Base-by-base conservation (phyloP, 2,113 vertebrate species). In the Polypterus bichir region DNA sequence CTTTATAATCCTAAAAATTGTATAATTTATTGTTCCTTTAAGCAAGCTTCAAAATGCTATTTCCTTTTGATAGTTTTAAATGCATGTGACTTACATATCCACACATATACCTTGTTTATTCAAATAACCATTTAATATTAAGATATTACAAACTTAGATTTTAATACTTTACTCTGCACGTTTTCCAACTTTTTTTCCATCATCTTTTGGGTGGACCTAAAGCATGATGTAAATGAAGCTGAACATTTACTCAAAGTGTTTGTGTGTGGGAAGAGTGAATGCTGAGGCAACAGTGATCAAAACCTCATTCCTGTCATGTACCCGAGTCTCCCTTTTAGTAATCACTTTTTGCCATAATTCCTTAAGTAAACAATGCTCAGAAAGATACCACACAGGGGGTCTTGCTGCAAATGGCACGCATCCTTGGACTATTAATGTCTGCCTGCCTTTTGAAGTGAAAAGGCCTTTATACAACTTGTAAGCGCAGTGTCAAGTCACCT, bases 311-410 rank as follows among this genome's bases (percentile, higher is more conserved):
- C 63, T 75, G 71, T 66, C 65, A 57, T 9, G 10, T 68, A 61
- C 60, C 63, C 65, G 69, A 71, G 67, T 65, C 65, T 73, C 71
- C 57, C 58, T 67, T 73, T 73, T 69, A 64, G 48, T 72, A 3
- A 1, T 62, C 60, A 68, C 63, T 64, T 55, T 66, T 64, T 62
- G 60, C 44, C 49, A 63, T 67, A 63, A 67, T 64, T 64, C 66
- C 71, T 65, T 75, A 59, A 68, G 71, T 62, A 76, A 74, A 77
- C 68, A 74, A 4, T 64, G 52, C 61, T 61, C 57, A 49, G 27
- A 65, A 46, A 62, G 44, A 68, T 62, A 62, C 48, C 49, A 11
- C 8, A 61, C 73, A 76, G 64, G 60, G 56, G 67, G 60, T 9
- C 60, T 8, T 0, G 1, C 62, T 66, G 46, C 4, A 72, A 65